Evolutionary conservation across 2,888 invertebrate species (phyloP).

Genomic region (Adela reaumurella): DNA sequence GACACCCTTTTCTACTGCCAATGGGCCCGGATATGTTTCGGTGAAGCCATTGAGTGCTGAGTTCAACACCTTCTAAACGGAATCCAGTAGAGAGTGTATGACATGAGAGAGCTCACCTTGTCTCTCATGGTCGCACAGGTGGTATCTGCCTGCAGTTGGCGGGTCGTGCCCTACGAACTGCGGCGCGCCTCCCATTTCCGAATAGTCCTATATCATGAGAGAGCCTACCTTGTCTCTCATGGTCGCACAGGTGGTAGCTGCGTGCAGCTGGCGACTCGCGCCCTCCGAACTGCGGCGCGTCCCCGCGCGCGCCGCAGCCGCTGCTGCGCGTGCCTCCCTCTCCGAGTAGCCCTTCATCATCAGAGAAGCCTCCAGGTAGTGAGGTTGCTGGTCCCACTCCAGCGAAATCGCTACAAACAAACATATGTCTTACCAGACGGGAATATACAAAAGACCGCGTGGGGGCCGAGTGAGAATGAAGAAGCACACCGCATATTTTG

Average conservation of each 20-base stretch:
- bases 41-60: too few relatives aligned
- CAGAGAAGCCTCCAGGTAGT: constrained; percentile 79
- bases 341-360: constrained; percentile 71
- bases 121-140: constrained; percentile 51
- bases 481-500: too few relatives aligned
- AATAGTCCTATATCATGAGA: too few relatives aligned
- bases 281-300: constrained; percentile 18
- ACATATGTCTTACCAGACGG: not conserved
- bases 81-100: too few relatives aligned
- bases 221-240: constrained; percentile 43
- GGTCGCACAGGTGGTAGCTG: constrained; percentile 51
- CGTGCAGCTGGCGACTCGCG: constrained; percentile 39
- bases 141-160: constrained; percentile 49
- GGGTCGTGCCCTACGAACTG: constrained; percentile 23
- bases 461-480: too few relatives aligned
- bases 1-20: too few relatives aligned
- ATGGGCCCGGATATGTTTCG: too few relatives aligned
- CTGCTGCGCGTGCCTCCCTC: constrained; percentile 48
- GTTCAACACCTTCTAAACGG: too few relatives aligned
- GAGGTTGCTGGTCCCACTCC: constrained; percentile 59
- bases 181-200: constrained; percentile 17
- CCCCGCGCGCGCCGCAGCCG: constrained; percentile 24
- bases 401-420: constrained; percentile 46
- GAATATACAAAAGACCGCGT: too few relatives aligned
- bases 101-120: constrained; percentile 24